phyloP scores from a whole-genome alignment of 2,113 vertebrate genomes.

The Castor canadensis region DNA sequence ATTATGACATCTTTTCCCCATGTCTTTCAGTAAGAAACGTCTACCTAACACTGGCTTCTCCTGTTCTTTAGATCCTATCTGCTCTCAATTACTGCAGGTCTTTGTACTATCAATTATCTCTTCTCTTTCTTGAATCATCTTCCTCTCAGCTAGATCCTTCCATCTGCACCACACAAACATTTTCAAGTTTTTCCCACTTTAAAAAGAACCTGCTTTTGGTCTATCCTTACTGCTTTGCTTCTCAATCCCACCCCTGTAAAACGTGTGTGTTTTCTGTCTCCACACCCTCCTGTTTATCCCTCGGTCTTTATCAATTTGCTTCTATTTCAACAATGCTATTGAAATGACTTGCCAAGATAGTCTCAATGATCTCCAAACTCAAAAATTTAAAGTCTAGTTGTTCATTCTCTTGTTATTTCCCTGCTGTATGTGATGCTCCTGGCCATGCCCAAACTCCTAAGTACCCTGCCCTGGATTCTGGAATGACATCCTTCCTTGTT shows the following conservation, averaged over 20 bases:
- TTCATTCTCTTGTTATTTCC: not conserved
- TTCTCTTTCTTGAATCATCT: not conserved
- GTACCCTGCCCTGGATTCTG: not conserved
- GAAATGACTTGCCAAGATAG: not conserved
- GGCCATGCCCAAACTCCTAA: not conserved
- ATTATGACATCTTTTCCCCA: not conserved
- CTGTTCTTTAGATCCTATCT: constrained; percentile 4
- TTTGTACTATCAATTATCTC: not conserved
- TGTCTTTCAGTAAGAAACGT: not conserved
- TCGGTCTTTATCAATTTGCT: not conserved
- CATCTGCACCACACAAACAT: not conserved
- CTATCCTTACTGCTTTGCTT: not conserved
- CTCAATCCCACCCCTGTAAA: not conserved
- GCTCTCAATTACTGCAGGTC: not conserved
- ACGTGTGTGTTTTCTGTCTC: not conserved
- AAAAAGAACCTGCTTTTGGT: not conserved
- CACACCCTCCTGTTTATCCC: not conserved
- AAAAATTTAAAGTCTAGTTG: not conserved
- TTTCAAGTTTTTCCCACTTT: not conserved
- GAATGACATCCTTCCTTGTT: not conserved
- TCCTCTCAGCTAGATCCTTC: not conserved
- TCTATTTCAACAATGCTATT: not conserved
- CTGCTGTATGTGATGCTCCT: not conserved
- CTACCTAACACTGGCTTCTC: not conserved
- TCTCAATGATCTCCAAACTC: not conserved